These are phyloP conservation scores for Neofelis nebulosa DNA, from an alignment of 2,113 vertebrate genomes.

Conservation along the genomic window DNA sequence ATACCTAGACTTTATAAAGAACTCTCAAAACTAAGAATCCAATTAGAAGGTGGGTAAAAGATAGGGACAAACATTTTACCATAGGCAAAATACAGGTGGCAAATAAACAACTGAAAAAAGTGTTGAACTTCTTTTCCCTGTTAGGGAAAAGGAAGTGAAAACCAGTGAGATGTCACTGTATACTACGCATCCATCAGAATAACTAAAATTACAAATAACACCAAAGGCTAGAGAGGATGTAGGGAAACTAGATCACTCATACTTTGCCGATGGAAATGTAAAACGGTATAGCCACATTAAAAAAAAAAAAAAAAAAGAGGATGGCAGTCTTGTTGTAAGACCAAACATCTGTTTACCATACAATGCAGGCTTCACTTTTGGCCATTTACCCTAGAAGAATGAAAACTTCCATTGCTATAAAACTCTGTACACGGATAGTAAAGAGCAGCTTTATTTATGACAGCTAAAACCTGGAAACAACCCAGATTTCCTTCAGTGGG, in stretches of 20 bases:
- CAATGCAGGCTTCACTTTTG: background rate
- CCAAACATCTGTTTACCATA: background rate
- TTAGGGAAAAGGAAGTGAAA: background rate
- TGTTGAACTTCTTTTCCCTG: background rate
- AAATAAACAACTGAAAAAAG: background rate
- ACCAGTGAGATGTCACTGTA: background rate
- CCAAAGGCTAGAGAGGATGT: background rate
- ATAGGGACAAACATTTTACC: background rate
- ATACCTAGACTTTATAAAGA: background rate
- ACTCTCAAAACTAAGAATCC: background rate
- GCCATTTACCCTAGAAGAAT: background rate
- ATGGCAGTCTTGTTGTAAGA: background rate
- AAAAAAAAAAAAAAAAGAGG: background rate
- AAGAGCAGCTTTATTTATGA: background rate
- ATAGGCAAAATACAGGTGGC: background rate
- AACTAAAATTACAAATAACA: background rate
- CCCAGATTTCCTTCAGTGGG: background rate
- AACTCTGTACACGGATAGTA: background rate
- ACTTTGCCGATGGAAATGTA: background rate
- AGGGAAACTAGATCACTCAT: background rate
- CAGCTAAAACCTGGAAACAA: background rate
- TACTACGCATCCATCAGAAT: background rate
- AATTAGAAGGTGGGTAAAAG: background rate
- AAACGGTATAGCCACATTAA: background rate
- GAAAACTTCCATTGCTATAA: background rate